These are phyloP conservation scores for Capitulum mitella DNA, from an alignment of 2,888 invertebrate genomes.

Conservation along the genomic window DNA sequence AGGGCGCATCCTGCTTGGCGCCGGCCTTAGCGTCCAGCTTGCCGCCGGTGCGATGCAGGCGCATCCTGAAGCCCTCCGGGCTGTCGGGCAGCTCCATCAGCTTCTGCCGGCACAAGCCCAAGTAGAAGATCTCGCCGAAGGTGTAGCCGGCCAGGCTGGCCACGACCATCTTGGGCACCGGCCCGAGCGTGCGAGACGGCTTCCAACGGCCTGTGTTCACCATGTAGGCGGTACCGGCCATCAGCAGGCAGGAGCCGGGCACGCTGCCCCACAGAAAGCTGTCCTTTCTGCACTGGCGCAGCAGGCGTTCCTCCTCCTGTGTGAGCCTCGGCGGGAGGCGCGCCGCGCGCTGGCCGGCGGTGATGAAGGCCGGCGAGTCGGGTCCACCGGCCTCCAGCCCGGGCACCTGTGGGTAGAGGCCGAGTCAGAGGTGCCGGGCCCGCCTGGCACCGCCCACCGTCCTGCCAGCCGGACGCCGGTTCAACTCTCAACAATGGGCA, in stretches of 20 bases:
- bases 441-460: too few species aligned
- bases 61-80: conserved; percentile 57
- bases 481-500: too few species aligned
- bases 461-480: too few species aligned
- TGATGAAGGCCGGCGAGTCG: too few species aligned
- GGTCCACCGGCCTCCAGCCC: too few species aligned
- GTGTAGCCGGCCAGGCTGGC: conserved; percentile 67
- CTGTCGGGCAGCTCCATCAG: conserved; percentile 71
- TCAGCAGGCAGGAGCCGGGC: conserved; percentile 57
- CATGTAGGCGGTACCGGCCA: conserved; percentile 56
- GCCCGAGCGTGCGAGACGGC: conserved; percentile 58
- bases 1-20: conserved; percentile 39
- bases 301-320: conserved; percentile 59
- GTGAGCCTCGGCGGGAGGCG: conserved; percentile 37
- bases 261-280: conserved; percentile 68
- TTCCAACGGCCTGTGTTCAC: conserved; percentile 54
- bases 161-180: conserved; percentile 60
- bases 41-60: conserved; percentile 38
- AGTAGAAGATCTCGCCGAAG: conserved; percentile 72
- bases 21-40: conserved; percentile 22
- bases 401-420: too few species aligned
- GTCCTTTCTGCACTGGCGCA: conserved; percentile 67
- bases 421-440: too few species aligned
- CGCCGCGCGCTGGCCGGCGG: too few species aligned
- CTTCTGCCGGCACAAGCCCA: conserved; percentile 67